Evolutionary conservation across 2,888 invertebrate genomes (phyloP), one percentile per base, ranked within the genome.

Genomic region (Drosophila hamatofila): DNA sequence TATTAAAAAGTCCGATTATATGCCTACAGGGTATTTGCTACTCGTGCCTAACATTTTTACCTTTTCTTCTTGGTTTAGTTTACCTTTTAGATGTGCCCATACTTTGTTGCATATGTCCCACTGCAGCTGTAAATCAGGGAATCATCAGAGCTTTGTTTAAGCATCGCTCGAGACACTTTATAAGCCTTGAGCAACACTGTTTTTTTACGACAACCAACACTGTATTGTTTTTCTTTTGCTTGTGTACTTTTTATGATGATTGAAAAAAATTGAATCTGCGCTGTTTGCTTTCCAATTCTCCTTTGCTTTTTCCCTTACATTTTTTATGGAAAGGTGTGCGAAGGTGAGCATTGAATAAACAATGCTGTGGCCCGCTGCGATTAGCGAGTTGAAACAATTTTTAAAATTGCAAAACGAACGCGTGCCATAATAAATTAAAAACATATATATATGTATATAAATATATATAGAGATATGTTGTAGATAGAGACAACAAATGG

Each of bases 281-380:
- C 62, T 66, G 48, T 51, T 25, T 33, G 23, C 41, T 59, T 35
- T 18, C n/a, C 7, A 1, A n/a, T 61, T 48, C 44, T 51, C 37
- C 11, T 18, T 57, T 33, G 9, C 6, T 57, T 46, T 57, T 46
- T 46, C 49, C 42, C 8, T 33, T 75, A 37, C n/a, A 80, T 68
- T 67, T 56, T 73, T 66, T 33, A 72, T 64, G 66, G 21, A 25
- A 48, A 58, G 52, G 35, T 49, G 49, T 6, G 27, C 48, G n/a
- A 46, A 54, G 69, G 61, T 67, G 72, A 65, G 23, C 66, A 69
- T 57, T 78, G 49, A 83, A 70, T 67, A 75, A 86, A 80, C 66
- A 60, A 35, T 60, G 54, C 59, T 49, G n/a, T 57, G 58, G 46
- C 14, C 37, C 69, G 59, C 16, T 42, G 54, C 41, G 52, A 72